These are phyloP conservation scores for Neoscelio sp. DNA, from an alignment of 2,888 invertebrate species.

Conservation along the genomic window DNA sequence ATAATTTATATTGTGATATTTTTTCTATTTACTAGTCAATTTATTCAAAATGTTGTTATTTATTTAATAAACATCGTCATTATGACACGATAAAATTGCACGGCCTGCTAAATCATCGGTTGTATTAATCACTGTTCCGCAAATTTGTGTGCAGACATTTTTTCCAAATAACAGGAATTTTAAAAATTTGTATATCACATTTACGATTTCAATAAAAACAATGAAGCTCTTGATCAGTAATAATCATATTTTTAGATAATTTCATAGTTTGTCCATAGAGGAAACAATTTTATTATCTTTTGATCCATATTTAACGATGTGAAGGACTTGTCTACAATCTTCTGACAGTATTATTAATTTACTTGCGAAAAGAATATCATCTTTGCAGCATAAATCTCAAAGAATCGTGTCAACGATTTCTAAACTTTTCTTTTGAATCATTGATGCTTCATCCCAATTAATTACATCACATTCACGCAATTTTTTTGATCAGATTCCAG, in stretches of 20 bases:
- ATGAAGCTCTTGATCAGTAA: background rate
- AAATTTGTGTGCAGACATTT: conserved; percentile 1
- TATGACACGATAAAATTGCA: conserved; percentile 17
- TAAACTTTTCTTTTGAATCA: conserved; percentile 35
- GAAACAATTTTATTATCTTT: background rate
- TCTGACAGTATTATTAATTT: conserved; percentile 10
- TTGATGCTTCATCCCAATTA: conserved; percentile 17
- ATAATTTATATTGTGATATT: conserved; percentile 20
- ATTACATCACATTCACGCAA: conserved; percentile 7
- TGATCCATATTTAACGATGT: conserved; percentile 4
- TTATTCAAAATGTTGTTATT: conserved; percentile 12
- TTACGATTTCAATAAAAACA: conserved; percentile 9
- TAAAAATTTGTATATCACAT: background rate
- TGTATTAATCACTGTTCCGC: background rate
- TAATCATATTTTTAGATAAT: conserved; percentile 1
- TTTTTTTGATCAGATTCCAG: conserved; percentile 8
- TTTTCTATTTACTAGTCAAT: background rate
- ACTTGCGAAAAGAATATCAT: conserved; percentile 8
- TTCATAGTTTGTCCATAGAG: background rate
- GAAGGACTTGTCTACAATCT: conserved; percentile 16
- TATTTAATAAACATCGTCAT: conserved; percentile 9
- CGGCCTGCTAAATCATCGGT: background rate
- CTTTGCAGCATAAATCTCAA: conserved; percentile 5
- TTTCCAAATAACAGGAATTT: conserved; percentile 1
- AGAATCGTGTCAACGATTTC: conserved; percentile 27